phyloP scores from a whole-genome alignment of 2,113 vertebrate species.

The Sylvilagus bachmani region DNA sequence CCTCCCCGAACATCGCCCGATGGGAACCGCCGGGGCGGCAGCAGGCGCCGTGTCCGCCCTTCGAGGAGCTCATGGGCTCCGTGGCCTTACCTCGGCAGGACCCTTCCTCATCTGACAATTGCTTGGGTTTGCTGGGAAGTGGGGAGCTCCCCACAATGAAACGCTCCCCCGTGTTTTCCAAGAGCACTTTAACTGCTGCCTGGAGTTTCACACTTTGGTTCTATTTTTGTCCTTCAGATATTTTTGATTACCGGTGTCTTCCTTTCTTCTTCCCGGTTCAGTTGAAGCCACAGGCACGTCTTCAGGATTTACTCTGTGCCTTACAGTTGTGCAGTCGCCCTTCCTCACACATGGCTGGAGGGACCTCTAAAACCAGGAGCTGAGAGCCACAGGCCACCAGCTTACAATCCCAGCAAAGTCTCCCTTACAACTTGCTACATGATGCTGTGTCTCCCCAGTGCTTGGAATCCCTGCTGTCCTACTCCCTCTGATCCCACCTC shows the following conservation, averaged over 20 bases:
- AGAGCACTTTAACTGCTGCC: not conserved
- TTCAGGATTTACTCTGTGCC: not conserved
- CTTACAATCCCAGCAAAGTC: not conserved
- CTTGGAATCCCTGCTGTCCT: not conserved
- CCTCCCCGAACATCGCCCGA: not conserved
- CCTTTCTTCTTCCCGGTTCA: conserved; percentile 12
- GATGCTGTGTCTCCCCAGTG: not conserved
- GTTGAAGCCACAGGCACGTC: not conserved
- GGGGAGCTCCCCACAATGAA: not conserved
- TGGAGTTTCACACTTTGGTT: not conserved
- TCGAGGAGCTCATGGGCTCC: not conserved
- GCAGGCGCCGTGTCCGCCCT: not conserved
- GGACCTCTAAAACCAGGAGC: not conserved
- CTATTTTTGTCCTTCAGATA: not conserved
- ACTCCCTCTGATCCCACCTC: not conserved
- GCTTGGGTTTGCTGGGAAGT: not conserved
- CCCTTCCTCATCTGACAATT: not conserved
- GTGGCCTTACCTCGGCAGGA: not conserved
- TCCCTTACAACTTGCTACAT: not conserved
- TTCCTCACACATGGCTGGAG: not conserved
- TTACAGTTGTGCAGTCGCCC: not conserved
- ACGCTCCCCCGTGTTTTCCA: not conserved
- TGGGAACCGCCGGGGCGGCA: not conserved
- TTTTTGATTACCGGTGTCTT: not conserved
- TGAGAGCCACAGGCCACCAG: not conserved